Conservation (phyloP, 2,888 invertebrate species). For the Cephus pygmeus region DNA sequence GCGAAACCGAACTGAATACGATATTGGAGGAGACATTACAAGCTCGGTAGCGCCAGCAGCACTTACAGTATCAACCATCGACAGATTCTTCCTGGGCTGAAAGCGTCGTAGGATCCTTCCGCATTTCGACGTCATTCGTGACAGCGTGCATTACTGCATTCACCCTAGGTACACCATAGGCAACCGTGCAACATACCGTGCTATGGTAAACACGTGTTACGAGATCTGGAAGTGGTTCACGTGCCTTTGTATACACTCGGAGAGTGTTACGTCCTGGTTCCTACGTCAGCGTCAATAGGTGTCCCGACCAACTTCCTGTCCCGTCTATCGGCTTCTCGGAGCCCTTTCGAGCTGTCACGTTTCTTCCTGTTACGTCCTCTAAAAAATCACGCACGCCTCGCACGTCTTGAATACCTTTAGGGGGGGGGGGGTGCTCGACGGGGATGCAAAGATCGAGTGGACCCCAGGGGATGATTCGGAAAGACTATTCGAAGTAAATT, state of each 20-base stretch:
- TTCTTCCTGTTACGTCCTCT: background rate
- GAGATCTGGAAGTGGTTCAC: background rate
- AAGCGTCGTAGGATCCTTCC: background rate
- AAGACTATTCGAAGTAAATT: background rate
- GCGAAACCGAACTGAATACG: conserved; percentile 50
- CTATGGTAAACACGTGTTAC: background rate
- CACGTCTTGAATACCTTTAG: background rate
- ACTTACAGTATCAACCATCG: background rate
- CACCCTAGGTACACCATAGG: background rate
- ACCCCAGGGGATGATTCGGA: background rate
- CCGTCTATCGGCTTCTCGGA: background rate
- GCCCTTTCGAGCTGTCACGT: background rate
- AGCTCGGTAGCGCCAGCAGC: background rate
- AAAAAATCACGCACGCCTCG: background rate
- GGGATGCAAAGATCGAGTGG: background rate
- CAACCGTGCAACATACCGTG: background rate
- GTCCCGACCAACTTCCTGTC: background rate
- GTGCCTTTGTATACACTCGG: background rate
- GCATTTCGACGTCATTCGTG: background rate
- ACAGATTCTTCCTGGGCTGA: background rate
- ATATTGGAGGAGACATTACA: conserved; percentile 41
- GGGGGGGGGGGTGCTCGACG: background rate
- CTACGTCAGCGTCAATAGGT: background rate
- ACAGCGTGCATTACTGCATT: background rate
- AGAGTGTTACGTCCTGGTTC: background rate